Evolutionary conservation across 2,797 vertebrate species (phyloP).

Genomic region (Cottoperca gobio): DNA sequence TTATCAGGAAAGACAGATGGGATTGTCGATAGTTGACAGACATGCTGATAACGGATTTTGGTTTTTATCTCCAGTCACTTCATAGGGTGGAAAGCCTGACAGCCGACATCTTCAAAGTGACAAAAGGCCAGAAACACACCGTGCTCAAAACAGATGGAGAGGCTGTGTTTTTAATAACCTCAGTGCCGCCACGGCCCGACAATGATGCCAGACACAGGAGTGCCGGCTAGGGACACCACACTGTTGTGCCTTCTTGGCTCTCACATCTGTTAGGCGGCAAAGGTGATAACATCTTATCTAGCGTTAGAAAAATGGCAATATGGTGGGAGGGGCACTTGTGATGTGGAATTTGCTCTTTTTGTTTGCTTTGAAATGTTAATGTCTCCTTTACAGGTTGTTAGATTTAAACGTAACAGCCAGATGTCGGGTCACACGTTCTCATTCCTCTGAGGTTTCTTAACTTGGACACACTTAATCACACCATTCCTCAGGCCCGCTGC

Average conservation of each 20-base stretch:
- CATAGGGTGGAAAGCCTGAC: slow-evolving; percentile 77
- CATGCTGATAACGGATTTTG: slow-evolving; percentile 84
- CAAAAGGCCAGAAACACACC: slow-evolving; percentile 79
- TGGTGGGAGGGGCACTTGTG: slow-evolving; percentile 14
- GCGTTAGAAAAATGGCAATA: slow-evolving; percentile 52
- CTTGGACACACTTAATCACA: slow-evolving; percentile 31
- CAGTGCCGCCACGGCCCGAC: slow-evolving; percentile 49
- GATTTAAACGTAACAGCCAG: slow-evolving; percentile 40
- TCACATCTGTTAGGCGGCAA: slow-evolving; percentile 59
- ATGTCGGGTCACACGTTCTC: slow-evolving; percentile 36
- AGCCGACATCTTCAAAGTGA: slow-evolving; percentile 82
- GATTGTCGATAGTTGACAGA: slow-evolving; percentile 87
- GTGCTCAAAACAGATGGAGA: slow-evolving; percentile 71
- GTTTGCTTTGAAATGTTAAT: slow-evolving; percentile 65
- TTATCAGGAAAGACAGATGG: slow-evolving; percentile 86
- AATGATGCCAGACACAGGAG: slow-evolving; percentile 58
- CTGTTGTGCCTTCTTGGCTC: slow-evolving; percentile 45
- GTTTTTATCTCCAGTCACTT: slow-evolving; percentile 82
- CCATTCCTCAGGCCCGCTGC: slow-evolving; percentile 5
- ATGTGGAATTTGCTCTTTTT: slow-evolving; percentile 51
- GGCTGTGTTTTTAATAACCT: slow-evolving; percentile 79
- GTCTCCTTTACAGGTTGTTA: slow-evolving; percentile 42
- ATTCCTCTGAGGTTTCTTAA: slow-evolving; percentile 52
- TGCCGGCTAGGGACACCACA: slow-evolving; percentile 37
- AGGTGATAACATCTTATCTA: slow-evolving; percentile 61